Base-by-base conservation (phyloP, 2,888 invertebrate species). In the Oscheius sp. region DNA sequence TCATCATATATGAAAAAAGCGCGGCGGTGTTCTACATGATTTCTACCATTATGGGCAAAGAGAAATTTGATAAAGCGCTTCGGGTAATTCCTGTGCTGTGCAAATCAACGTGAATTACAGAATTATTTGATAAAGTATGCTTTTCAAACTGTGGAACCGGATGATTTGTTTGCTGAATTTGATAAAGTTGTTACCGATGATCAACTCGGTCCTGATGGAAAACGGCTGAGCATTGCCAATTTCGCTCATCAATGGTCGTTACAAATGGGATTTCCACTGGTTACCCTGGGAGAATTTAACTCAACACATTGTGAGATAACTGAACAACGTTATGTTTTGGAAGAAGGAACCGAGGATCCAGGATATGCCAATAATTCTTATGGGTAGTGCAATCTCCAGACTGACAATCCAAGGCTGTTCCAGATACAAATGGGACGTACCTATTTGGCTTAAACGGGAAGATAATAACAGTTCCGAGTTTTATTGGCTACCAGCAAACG, bases 371-470 rank as follows among this genome's bases (percentile, higher is more conserved):
- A 21, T 23, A 55, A 25, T 25, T 6, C 25, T 25, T 55, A 6
- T 25, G 25, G 25, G 55, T 55, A 55, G 7, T 6, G 25, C 7
- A 23, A 6, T 23, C 5, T 55, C 21, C 12, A 16, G 3, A 55
- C 5, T n/a, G 3, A 49, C 49, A n/a, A n/a, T 9, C 13, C 16
- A 55, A 23, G 3, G 7, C 23, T 6, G 3, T 73, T 75, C 63
- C 73, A 80, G 78, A 43, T 83, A 79, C 76, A 85, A 83, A 72
- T 86, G 86, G 86, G 87, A 86, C 72, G 79, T 88, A 29, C 88
- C 88, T 3, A 72, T 88, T 18, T 88, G 88, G 88, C 82, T 85
- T 74, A 76, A 76, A 86, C 25, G 88, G 86, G 7, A 72, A 85
- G 16, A 85, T 86, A 87, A 83, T 82, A 76, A 81, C 9, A 77